Evolutionary conservation across 2,113 vertebrate genomes (phyloP).

Genomic region (Notothenia coriiceps): DNA sequence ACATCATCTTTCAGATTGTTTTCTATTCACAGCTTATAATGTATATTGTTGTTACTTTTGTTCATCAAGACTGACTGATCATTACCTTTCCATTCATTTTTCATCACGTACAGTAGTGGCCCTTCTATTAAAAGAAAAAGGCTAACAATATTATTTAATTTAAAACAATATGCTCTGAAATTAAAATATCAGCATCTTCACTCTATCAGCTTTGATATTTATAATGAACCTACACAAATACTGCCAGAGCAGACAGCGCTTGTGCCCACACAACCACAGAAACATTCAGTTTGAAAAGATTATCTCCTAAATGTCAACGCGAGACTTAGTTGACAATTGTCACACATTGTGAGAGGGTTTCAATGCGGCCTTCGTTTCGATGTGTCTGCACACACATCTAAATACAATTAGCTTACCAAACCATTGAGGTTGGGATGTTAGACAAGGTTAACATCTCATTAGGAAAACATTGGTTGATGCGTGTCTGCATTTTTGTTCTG

Average conservation of each 20-base stretch:
- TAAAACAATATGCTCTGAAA: background rate
- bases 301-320: constrained; percentile 63
- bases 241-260: constrained; percentile 42
- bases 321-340: constrained; percentile 46
- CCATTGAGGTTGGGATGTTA: constrained; percentile 45
- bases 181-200: background rate
- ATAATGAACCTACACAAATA: constrained; percentile 39
- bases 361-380: constrained; percentile 54
- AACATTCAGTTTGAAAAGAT: constrained; percentile 40
- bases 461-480: constrained; percentile 7
- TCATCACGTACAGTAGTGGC: background rate
- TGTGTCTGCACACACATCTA: constrained; percentile 49
- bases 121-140: background rate
- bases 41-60: background rate
- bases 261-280: constrained; percentile 59
- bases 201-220: constrained; percentile 32
- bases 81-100: background rate
- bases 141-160: background rate
- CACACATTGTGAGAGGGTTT: constrained; percentile 27
- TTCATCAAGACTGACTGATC: background rate
- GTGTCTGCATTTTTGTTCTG: constrained; percentile 23
- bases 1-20: background rate
- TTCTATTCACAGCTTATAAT: background rate
- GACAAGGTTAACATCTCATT: constrained; percentile 54
- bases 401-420: constrained; percentile 57